A percentile compares a stretch with the other conserved stretches of the same genome.
Conservation (phyloP, 1,140 invertebrate genomes). For the Melanaphis sacchari region DNA sequence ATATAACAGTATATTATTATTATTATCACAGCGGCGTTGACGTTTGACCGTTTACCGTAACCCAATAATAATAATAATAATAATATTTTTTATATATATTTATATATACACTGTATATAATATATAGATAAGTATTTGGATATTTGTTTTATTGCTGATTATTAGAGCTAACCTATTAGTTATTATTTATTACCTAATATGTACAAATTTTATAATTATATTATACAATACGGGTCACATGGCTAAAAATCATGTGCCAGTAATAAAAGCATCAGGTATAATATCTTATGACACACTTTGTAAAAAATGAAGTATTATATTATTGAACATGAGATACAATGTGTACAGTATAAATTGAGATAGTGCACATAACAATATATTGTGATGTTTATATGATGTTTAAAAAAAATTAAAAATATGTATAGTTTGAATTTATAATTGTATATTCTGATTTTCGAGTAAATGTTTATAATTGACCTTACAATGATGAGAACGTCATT, state of each 20-base stretch:
- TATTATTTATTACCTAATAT: background rate
- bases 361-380: background rate
- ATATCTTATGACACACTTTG: slow-evolving; percentile 4
- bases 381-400: background rate
- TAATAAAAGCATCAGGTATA: background rate
- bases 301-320: background rate
- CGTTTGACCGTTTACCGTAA: background rate
- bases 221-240: background rate
- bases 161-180: background rate
- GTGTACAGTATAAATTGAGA: background rate
- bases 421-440: background rate
- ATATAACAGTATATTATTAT: background rate
- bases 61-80: slow-evolving; percentile 7
- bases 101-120: no score
- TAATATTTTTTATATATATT: background rate
- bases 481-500: background rate
- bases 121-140: background rate
- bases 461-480: background rate
- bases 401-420: no score
- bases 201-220: background rate
- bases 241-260: background rate
- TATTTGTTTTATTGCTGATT: slow-evolving; percentile 11
- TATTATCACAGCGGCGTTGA: background rate
- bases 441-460: background rate
- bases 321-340: background rate